phyloP scores from a whole-genome alignment of 2,113 vertebrate species.

The Rhabdornis inornatus region DNA sequence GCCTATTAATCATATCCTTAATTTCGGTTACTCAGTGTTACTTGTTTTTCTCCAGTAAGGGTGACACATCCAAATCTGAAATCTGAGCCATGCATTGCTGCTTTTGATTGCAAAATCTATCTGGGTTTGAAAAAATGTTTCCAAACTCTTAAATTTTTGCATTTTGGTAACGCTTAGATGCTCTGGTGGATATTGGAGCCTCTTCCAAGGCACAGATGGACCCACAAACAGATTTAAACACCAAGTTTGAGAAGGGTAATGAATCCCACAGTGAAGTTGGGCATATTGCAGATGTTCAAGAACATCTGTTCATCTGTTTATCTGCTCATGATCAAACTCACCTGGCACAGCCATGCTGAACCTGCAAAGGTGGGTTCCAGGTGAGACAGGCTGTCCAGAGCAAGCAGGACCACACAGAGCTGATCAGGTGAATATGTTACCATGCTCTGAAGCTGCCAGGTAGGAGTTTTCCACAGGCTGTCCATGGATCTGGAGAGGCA shows the following conservation, averaged over 20 bases:
- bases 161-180: neutral
- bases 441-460: neutral
- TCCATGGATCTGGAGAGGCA: neutral
- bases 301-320: neutral
- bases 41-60: slow-evolving; percentile 15
- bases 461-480: neutral
- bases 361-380: neutral
- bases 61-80: slow-evolving; percentile 15
- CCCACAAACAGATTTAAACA: neutral
- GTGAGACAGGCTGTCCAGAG: neutral
- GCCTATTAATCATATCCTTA: slow-evolving; percentile 40
- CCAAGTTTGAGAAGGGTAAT: neutral
- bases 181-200: neutral
- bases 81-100: neutral
- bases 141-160: neutral
- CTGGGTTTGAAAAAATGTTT: neutral
- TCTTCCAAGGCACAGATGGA: neutral
- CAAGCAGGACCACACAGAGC: neutral
- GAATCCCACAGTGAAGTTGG: neutral
- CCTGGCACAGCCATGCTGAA: neutral
- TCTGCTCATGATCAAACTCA: neutral
- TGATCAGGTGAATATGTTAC: neutral
- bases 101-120: neutral
- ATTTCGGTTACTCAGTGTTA: slow-evolving; percentile 34
- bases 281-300: neutral